Conservation (phyloP, 1,140 invertebrate genomes). For the Ctenoplectra terminalis region DNA sequence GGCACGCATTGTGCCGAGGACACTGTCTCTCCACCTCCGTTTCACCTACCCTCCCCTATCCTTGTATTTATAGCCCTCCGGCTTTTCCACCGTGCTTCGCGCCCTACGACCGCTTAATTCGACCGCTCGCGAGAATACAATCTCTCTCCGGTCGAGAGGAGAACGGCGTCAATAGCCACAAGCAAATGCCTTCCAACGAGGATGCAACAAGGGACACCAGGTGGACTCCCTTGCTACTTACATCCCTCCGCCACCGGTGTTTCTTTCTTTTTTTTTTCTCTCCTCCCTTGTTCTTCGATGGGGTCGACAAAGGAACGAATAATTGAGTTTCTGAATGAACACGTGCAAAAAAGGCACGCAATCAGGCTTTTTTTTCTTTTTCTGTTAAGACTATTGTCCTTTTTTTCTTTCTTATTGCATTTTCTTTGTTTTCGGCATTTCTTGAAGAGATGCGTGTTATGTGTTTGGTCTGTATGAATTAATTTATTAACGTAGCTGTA, state of each 20-base stretch:
- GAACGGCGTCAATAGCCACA: slow-evolving; percentile 30
- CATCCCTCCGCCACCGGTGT: not conserved
- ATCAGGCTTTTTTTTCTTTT: not conserved
- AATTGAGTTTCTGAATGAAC: slow-evolving; percentile 12
- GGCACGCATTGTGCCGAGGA: slow-evolving; percentile 73
- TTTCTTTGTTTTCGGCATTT: not conserved
- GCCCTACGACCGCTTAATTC: slow-evolving; percentile 64
- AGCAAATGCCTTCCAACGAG: slow-evolving; percentile 32
- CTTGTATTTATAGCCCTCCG: slow-evolving; percentile 72
- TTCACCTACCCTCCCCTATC: slow-evolving; percentile 41
- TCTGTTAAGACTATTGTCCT: not conserved
- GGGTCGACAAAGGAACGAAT: slow-evolving; percentile 20
- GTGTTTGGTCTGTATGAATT: too few species aligned
- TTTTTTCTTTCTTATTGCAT: not conserved
- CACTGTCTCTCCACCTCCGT: slow-evolving; percentile 62
- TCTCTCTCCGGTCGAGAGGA: slow-evolving; percentile 27
- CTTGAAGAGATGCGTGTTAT: not conserved
- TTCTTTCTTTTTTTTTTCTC: not conserved
- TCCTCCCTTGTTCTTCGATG: slow-evolving; percentile 1
- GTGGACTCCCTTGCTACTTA: slow-evolving; percentile 45
- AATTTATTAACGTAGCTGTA: too few species aligned
- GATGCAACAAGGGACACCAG: slow-evolving; percentile 38
- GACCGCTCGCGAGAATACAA: slow-evolving; percentile 62
- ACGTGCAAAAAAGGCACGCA: slow-evolving; percentile 16
- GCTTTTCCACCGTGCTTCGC: slow-evolving; percentile 64